Base-by-base conservation (phyloP, 1,140 invertebrate species). In the Orius insidiosus region DNA sequence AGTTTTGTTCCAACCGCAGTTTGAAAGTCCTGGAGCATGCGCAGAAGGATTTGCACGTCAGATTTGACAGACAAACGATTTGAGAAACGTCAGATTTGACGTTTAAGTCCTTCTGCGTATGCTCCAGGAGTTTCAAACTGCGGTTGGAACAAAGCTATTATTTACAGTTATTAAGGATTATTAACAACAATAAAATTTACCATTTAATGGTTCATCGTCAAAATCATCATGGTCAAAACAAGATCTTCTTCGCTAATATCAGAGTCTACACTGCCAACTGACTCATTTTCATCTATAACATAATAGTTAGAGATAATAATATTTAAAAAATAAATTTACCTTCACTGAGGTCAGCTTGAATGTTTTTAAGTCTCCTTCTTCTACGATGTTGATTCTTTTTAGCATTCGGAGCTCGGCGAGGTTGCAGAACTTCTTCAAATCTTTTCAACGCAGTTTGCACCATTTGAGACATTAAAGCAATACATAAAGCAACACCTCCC, bases 401-500 rank as follows among this genome's bases (percentile, higher is more conserved):
- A 10, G 35, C 31, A 31, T 34, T 19, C 6, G 45, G 51, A 9
- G 30, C 37, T 32, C 31, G 42, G 8, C 45, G 45, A 6, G 48
- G 48, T 0, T 46, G 42, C 15, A 53, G 9, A 6, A 46, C 58
- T 47, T 67, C 62, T 54, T 76, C 69, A 1, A 80, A 61, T 49
- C 74, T 67, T 35, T 69, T 68, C 10, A 76, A 64, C 19, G 76
- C 62, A 59, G 78, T 75, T 58, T 83, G 74, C 10, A 86, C 56
- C 11, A 88, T 60, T 61, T 87, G 80, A 1, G 85, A 88, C 52
- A 89, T 74, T 49, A 89, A 69, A 24, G 85, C 83, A 31, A 90
- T 66, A 30, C 77, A 72, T 56, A 90, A 87, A 24, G 85, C 85
- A 54, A 83, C 77, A 24, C 79, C 70, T 8, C 80, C 76, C 52